Conservation (phyloP, 2,888 invertebrate species). For the Molanna angustata region DNA sequence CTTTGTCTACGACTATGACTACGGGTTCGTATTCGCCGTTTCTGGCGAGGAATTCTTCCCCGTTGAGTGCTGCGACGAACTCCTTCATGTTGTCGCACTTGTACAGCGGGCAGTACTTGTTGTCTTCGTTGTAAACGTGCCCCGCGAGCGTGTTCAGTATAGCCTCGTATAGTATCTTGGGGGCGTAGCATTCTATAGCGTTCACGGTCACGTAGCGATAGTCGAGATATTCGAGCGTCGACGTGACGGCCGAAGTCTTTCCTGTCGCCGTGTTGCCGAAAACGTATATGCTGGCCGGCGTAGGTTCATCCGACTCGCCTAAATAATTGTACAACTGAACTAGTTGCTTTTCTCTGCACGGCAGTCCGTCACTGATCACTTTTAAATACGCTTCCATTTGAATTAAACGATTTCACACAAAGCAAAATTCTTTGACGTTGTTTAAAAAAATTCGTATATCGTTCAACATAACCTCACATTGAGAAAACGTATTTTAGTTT, state of each 20-base stretch:
- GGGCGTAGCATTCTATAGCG: conserved; percentile 78
- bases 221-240: conserved; percentile 56
- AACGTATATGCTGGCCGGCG: conserved; percentile 69
- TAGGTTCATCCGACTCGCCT: conserved; percentile 57
- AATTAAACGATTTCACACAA: too few species aligned
- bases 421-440: too few species aligned
- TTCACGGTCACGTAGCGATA: conserved; percentile 67
- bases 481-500: too few species aligned
- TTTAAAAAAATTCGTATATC: too few species aligned
- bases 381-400: conserved; percentile 54
- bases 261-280: conserved; percentile 84
- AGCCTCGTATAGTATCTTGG: conserved; percentile 73
- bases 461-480: too few species aligned
- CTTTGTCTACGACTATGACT: conserved; percentile 74
- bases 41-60: neutral
- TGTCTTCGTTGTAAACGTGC: conserved; percentile 41
- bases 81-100: conserved; percentile 70
- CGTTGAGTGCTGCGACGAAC: conserved; percentile 53
- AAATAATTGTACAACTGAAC: conserved; percentile 48
- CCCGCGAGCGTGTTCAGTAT: conserved; percentile 61
- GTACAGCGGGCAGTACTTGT: conserved; percentile 42
- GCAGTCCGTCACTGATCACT: conserved; percentile 40
- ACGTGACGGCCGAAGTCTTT: conserved; percentile 64
- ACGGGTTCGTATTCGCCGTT: conserved; percentile 46
- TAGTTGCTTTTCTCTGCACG: conserved; percentile 53